Conservation (phyloP, 2,888 invertebrate species). For the Melipona bicolor region DNA sequence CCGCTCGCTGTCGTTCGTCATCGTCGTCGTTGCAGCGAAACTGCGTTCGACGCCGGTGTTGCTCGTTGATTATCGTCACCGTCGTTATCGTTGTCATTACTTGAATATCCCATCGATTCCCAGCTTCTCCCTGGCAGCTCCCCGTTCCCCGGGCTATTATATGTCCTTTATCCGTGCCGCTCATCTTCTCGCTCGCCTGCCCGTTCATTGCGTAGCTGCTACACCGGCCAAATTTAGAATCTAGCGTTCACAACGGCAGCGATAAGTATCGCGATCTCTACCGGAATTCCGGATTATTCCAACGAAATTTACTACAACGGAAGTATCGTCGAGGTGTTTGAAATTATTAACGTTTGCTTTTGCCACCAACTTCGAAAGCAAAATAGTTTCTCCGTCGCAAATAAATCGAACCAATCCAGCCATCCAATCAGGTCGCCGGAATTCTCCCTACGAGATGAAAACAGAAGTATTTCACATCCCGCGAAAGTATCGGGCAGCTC, state of each 20-base stretch:
- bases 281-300: no score
- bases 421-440: background rate
- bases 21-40: slow-evolving; percentile 54
- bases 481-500: slow-evolving; percentile 24
- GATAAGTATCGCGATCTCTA: background rate
- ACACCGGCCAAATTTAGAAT: slow-evolving; percentile 21
- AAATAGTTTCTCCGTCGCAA: background rate
- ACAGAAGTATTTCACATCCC: slow-evolving; percentile 8
- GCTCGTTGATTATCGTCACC: slow-evolving; percentile 68
- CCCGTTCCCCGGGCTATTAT: background rate
- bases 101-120: slow-evolving; percentile 65
- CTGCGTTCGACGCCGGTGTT: slow-evolving; percentile 54
- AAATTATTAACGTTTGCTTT: no score
- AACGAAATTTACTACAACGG: no score
- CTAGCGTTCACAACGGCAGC: slow-evolving; percentile 35
- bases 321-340: no score
- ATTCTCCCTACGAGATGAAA: background rate
- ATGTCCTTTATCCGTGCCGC: slow-evolving; percentile 11
- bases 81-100: slow-evolving; percentile 72
- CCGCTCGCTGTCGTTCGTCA: slow-evolving; percentile 63
- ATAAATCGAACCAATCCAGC: background rate
- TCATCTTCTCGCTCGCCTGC: slow-evolving; percentile 25
- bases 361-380: no score
- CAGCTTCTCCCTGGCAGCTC: background rate
- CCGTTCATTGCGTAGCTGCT: slow-evolving; percentile 45